These are phyloP conservation scores for Formica selysi DNA, from an alignment of 1,140 invertebrate species.

Conservation along the genomic window DNA sequence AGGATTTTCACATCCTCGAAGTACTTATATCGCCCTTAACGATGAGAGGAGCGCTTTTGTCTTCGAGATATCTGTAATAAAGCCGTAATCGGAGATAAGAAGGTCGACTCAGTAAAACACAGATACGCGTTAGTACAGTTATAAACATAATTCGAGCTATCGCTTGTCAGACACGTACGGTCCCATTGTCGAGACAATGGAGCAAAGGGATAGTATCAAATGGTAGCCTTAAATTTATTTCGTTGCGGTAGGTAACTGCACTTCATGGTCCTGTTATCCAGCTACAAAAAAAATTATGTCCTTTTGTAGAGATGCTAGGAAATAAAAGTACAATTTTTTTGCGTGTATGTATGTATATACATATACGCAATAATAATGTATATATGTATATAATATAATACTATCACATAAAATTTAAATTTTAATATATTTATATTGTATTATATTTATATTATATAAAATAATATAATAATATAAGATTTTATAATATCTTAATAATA, in stretches of 20 bases:
- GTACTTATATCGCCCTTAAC: conserved; percentile 2
- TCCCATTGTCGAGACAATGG: not conserved
- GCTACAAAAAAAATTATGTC: not conserved
- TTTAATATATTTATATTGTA: too few relatives aligned
- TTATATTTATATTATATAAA: too few relatives aligned
- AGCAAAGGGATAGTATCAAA: conserved; percentile 17
- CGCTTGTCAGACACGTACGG: not conserved
- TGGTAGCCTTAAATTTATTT: conserved; percentile 25
- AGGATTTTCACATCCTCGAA: not conserved
- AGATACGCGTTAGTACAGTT: not conserved
- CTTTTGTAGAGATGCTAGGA: not conserved
- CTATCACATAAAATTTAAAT: too few relatives aligned
- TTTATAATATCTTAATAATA: not conserved
- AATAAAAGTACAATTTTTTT: not conserved
- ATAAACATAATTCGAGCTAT: conserved; percentile 26
- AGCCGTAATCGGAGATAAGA: conserved; percentile 33
- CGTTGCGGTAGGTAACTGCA: conserved; percentile 3
- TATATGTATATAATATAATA: too few relatives aligned
- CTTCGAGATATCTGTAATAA: conserved; percentile 1
- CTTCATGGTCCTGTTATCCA: not conserved
- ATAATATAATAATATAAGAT: too few relatives aligned
- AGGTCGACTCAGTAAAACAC: not conserved
- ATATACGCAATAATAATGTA: too few relatives aligned
- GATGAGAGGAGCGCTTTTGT: not conserved
- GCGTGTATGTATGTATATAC: too few relatives aligned